phyloP scores from a whole-genome alignment of 2,888 invertebrate genomes.

The Belgica antarctica region DNA sequence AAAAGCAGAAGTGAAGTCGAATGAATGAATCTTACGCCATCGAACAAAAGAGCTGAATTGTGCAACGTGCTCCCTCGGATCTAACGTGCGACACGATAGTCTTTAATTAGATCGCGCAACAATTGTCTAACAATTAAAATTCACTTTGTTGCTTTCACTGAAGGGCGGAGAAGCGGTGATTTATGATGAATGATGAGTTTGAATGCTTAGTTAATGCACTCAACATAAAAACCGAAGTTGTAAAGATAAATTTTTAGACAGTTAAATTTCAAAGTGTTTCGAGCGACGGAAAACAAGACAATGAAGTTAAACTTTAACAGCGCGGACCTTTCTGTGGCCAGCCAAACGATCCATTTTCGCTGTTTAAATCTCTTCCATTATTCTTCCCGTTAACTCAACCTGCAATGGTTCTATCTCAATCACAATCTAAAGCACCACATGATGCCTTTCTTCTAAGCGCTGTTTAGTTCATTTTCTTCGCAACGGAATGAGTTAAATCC shows the following conservation, averaged over 20 bases:
- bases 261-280: no score
- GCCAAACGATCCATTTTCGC: background rate
- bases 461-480: conserved; percentile 3
- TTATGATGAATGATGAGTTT: background rate
- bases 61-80: background rate
- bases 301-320: no score
- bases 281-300: no score
- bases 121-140: background rate
- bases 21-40: conserved; percentile 1
- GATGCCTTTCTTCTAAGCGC: background rate
- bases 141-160: no score
- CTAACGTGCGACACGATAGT: background rate
- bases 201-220: background rate
- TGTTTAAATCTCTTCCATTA: background rate
- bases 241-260: no score
- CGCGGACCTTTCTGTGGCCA: background rate
- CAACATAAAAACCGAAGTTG: no score
- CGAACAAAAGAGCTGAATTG: background rate
- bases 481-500: conserved; percentile 7
- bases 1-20: background rate
- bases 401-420: conserved; percentile 10
- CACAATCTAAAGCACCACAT: background rate
- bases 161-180: background rate
- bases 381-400: background rate
- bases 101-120: background rate